These are phyloP conservation scores for Oasisia sp. DNA, from an alignment of 2,888 invertebrate genomes.

Conservation along the genomic window DNA sequence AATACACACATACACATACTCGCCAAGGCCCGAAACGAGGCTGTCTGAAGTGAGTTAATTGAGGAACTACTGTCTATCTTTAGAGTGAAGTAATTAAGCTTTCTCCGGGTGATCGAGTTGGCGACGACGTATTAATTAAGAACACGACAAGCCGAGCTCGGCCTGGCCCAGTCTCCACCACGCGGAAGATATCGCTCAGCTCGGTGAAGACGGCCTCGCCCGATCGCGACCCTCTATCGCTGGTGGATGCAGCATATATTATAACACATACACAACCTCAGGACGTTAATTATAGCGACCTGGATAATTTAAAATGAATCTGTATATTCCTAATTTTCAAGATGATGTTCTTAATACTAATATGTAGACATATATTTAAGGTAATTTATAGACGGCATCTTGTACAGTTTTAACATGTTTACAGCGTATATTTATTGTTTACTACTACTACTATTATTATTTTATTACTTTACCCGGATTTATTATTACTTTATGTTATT, in stretches of 20 bases:
- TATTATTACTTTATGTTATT: too few relatives aligned
- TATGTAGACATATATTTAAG: too few relatives aligned
- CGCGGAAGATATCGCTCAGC: background rate
- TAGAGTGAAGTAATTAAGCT: background rate
- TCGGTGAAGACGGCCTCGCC: background rate
- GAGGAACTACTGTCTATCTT: background rate
- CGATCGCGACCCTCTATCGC: background rate
- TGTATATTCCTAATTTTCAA: too few relatives aligned
- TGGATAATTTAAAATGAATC: too few relatives aligned
- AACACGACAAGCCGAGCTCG: background rate
- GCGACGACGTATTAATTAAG: background rate
- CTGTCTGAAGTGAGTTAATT: conserved; percentile 2
- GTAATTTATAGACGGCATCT: too few relatives aligned
- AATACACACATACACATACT: background rate
- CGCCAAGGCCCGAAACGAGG: background rate
- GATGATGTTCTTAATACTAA: too few relatives aligned
- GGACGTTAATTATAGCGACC: too few relatives aligned
- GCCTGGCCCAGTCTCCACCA: background rate
- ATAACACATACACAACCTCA: too few relatives aligned
- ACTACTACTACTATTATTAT: too few relatives aligned
- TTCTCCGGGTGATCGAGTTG: conserved; percentile 1
- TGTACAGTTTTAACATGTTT: too few relatives aligned
- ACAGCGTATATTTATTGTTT: too few relatives aligned
- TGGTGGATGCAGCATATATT: background rate
- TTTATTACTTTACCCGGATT: too few relatives aligned